Conservation (phyloP, 2,888 invertebrate genomes). For the Stenchaetothrips biformis region DNA sequence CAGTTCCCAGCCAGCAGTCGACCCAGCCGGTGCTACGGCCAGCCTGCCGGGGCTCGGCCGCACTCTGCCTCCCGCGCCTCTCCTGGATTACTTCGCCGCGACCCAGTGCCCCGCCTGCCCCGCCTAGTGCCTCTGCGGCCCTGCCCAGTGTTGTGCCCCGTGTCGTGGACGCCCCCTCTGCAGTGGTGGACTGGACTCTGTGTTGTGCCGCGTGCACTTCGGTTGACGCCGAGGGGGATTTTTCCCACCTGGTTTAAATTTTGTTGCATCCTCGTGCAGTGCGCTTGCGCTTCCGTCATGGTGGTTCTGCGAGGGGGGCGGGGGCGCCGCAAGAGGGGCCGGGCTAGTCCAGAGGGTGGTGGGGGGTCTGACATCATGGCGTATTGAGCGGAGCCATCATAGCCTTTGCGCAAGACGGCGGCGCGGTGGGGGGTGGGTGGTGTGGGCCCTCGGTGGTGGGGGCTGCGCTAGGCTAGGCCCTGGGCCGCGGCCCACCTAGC, state of each 20-base stretch:
- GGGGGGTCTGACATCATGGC: conserved; percentile 1
- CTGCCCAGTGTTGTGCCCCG: background rate
- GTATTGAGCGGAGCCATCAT: conserved; percentile 10
- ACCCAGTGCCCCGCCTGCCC: too few relatives aligned
- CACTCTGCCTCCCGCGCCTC: background rate
- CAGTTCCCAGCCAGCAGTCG: background rate
- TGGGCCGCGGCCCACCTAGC: background rate
- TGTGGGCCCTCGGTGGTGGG: background rate
- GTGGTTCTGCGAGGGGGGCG: background rate
- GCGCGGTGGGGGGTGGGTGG: background rate
- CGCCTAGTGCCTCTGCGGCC: background rate
- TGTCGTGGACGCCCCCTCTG: background rate
- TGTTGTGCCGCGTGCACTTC: background rate
- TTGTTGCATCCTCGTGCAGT: background rate
- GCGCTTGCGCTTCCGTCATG: background rate
- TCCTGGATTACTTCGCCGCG: too few relatives aligned
- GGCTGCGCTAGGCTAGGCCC: conserved; percentile 9
- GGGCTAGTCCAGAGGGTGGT: conserved; percentile 1
- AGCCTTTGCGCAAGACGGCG: background rate
- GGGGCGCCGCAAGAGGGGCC: background rate
- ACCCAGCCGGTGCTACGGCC: background rate
- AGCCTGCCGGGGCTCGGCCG: background rate
- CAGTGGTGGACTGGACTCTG: background rate
- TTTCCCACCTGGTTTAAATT: background rate
- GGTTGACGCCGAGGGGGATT: background rate